Percentiles rank a stretch among this genome's conserved stretches.
Conservation (phyloP, 2,113 vertebrate genomes). For the Eleginops maclovinus region DNA sequence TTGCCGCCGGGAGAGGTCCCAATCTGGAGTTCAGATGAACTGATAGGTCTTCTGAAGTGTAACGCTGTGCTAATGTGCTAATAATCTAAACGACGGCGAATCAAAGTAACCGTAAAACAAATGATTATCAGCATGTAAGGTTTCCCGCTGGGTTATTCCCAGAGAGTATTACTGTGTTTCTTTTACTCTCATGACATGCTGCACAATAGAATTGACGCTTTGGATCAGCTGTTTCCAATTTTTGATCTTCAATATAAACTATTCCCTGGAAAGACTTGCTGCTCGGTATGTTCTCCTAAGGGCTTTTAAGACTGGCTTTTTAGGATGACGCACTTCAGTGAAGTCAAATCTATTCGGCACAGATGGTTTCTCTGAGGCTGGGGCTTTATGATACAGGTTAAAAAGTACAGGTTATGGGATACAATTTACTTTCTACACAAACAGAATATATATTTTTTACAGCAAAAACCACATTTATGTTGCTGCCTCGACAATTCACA, state of each 20-base stretch:
- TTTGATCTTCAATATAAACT: neutral
- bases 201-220: neutral
- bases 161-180: neutral
- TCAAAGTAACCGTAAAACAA: conserved; percentile 8
- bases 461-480: neutral
- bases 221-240: conserved; percentile 7
- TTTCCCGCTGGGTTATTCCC: conserved; percentile 4
- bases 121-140: neutral
- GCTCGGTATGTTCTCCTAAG: neutral
- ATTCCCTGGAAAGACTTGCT: neutral
- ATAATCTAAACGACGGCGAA: conserved; percentile 6
- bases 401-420: neutral
- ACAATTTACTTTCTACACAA: neutral
- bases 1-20: conserved; percentile 13
- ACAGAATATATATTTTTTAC: neutral
- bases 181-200: neutral
- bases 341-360: neutral
- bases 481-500: conserved; percentile 13
- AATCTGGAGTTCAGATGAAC: conserved; percentile 33
- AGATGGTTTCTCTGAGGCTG: neutral
- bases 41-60: conserved; percentile 24
- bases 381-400: neutral
- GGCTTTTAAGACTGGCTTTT: neutral
- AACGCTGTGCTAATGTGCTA: conserved; percentile 19
- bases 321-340: neutral